Base-by-base conservation (phyloP, 2,888 invertebrate genomes). In the Archaeoteleia sp. region DNA sequence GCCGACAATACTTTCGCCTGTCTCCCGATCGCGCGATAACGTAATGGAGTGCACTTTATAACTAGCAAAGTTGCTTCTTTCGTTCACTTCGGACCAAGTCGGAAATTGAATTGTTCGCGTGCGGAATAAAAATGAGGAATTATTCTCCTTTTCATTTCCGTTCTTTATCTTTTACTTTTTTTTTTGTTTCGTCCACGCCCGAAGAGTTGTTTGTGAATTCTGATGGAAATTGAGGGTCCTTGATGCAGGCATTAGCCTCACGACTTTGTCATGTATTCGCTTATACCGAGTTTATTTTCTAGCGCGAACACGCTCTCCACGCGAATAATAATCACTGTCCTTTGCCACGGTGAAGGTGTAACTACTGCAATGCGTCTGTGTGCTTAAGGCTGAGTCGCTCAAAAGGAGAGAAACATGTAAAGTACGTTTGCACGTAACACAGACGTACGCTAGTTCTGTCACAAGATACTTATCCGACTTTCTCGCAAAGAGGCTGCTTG, bases 301-400 rank as follows among this genome's bases (percentile, higher is more conserved):
- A 29, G n/a, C 2, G 29, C n/a, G n/a, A n/a, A 29, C 29, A 3
- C n/a, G n/a, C n/a, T n/a, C n/a, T n/a, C n/a, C n/a, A n/a, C n/a
- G n/a, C 10, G 13, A 20, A 54, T 35, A 42, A 63, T 55, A 63
- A 63, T 57, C 55, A 34, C 30, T 12, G 49, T 30, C 35, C 49
- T 49, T 43, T 30, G 30, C 23, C 20, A 2, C 39, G 29, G 14
- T 14, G 15, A 61, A 43, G 42, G 20, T 42, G 32, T 37, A 39
- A 32, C 63, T 49, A 63, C 63, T 57, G 63, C 63, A 63, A 49
- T 63, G 63, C 63, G 63, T 55, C 63, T 63, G 63, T 63, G 55
- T 55, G 55, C 49, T 63, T 63, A 63, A 55, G 49, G 15, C 32
- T 9, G 43, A 23, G 13, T 30, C 35, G 37, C 25, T 60, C 60